These are phyloP conservation scores for Rhinopomastus cyanomelas DNA, from an alignment of 2,113 vertebrate genomes.

Conservation along the genomic window DNA sequence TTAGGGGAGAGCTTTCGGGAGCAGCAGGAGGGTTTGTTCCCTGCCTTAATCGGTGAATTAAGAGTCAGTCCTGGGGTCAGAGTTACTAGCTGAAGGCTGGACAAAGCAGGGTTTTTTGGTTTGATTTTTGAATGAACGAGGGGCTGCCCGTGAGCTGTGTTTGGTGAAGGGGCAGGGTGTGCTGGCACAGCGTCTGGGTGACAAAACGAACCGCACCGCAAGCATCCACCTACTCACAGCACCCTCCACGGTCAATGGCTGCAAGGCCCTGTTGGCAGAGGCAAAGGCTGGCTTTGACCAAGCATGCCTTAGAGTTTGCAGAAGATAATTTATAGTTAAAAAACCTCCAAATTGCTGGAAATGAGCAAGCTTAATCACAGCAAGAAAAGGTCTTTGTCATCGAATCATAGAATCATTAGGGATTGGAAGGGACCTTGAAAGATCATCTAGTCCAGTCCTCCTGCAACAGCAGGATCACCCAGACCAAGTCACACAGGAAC, in stretches of 20 bases:
- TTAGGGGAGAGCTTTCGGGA: not conserved
- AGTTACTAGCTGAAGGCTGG: not conserved
- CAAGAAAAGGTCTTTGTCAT: not conserved
- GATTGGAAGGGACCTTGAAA: not conserved
- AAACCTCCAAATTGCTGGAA: no score
- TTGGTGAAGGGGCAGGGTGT: rapidly evolving
- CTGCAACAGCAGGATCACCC: not conserved
- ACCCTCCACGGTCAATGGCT: not conserved
- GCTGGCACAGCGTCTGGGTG: rapidly evolving
- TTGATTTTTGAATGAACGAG: not conserved
- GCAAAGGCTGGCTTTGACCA: not conserved
- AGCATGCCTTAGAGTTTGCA: not conserved
- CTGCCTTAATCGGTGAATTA: not conserved
- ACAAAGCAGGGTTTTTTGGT: not conserved
- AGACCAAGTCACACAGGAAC: not conserved
- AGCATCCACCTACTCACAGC: rapidly evolving
- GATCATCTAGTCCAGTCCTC: not conserved
- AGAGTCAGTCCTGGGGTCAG: not conserved
- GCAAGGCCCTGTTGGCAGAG: no score
- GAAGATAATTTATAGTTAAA: not conserved
- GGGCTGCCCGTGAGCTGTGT: rapidly evolving
- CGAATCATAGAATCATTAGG: no score
- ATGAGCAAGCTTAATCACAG: not conserved
- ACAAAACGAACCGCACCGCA: rapidly evolving
- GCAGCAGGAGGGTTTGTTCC: not conserved